phyloP scores from a whole-genome alignment of 2,797 vertebrate species.

The Cuculus canorus region DNA sequence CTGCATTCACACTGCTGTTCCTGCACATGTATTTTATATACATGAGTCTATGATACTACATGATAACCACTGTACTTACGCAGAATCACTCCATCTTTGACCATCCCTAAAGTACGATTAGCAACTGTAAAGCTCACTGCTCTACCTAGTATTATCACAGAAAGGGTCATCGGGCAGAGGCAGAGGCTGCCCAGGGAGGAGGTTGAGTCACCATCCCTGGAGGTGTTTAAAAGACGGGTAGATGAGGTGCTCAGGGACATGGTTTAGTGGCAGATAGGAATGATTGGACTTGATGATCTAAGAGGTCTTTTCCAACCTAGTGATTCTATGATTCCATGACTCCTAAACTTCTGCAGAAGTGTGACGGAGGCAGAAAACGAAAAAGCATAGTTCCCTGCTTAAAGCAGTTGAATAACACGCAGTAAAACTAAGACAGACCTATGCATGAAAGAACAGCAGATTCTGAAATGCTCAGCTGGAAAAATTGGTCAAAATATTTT shows the following conservation, averaged over 20 bases:
- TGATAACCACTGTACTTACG: background rate
- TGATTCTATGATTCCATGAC: too few relatives aligned
- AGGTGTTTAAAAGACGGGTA: too few relatives aligned
- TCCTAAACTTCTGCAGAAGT: background rate
- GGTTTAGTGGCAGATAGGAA: too few relatives aligned
- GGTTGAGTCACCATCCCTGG: too few relatives aligned
- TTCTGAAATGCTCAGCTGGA: background rate
- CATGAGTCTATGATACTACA: background rate
- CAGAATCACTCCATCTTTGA: background rate
- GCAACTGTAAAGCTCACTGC: background rate
- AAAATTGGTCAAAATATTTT: background rate
- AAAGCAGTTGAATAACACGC: background rate
- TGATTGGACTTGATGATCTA: too few relatives aligned
- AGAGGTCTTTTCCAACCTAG: too few relatives aligned
- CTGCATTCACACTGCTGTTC: background rate
- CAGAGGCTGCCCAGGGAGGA: too few relatives aligned
- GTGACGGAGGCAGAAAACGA: background rate
- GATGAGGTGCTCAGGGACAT: too few relatives aligned
- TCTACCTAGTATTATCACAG: background rate
- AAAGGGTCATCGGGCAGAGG: too few relatives aligned
- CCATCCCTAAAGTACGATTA: accelerated
- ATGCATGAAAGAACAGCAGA: background rate
- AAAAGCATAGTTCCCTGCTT: background rate
- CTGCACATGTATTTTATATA: background rate
- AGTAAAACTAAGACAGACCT: background rate